Evolutionary conservation across 2,797 vertebrate genomes (phyloP).

Genomic region (Mus spretus): DNA sequence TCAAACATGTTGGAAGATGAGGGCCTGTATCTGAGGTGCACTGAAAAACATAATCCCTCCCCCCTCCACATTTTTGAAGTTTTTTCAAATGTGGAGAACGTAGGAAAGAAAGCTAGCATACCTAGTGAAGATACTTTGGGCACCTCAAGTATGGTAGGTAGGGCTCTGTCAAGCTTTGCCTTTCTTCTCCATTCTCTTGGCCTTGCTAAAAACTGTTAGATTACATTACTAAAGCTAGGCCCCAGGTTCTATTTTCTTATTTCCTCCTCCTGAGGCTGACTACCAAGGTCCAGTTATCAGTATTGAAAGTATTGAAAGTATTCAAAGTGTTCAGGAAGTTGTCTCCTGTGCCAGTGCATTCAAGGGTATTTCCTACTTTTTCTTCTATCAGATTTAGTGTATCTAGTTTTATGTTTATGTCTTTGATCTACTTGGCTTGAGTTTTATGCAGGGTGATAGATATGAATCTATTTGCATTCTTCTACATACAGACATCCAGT

Average conservation of each 20-base stretch:
- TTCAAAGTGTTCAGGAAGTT: not conserved
- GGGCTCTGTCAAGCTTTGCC: not conserved
- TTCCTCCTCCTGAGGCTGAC: not conserved
- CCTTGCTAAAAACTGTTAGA: not conserved
- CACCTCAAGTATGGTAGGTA: not conserved
- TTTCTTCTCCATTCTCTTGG: not conserved
- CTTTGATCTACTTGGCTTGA: not conserved
- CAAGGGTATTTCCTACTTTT: not conserved
- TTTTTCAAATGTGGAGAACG: conserved; percentile 40
- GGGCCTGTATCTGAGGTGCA: not conserved
- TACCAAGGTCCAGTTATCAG: not conserved
- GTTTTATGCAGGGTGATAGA: not conserved
- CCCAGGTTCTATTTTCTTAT: not conserved
- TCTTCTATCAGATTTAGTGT: not conserved
- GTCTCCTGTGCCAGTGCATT: not conserved
- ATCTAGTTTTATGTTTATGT: not conserved
- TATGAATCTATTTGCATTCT: not conserved
- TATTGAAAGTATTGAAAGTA: not conserved
- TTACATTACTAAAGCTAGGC: not conserved
- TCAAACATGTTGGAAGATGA: not conserved
- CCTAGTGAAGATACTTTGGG: not conserved
- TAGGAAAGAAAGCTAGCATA: conserved; percentile 26
- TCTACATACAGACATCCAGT: not conserved
- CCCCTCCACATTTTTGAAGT: not conserved
- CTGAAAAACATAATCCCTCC: not conserved